Conservation (phyloP, 1,140 invertebrate species). For the Thaumatotibia leucotreta region DNA sequence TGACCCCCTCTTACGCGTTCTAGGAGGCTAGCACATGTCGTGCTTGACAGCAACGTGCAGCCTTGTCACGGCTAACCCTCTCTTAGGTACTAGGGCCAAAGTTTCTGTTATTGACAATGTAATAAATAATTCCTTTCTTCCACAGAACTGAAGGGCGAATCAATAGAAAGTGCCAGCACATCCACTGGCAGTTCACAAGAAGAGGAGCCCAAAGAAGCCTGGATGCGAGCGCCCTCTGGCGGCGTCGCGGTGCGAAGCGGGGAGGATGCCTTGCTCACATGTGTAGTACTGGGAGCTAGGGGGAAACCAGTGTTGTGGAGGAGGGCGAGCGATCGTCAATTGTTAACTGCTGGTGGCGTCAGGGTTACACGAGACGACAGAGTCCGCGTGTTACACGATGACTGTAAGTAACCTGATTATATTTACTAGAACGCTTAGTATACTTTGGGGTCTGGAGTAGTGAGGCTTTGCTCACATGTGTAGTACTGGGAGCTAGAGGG, state of each 20-base stretch:
- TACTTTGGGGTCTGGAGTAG: slow-evolving; percentile 71
- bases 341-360: slow-evolving; percentile 85
- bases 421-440: background rate
- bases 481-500: slow-evolving; percentile 81
- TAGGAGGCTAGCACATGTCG: no score
- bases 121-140: slow-evolving; percentile 21
- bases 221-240: slow-evolving; percentile 52
- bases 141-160: slow-evolving; percentile 44
- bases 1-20: no score
- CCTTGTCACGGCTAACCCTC: no score
- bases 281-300: slow-evolving; percentile 83
- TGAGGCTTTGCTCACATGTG: slow-evolving; percentile 85
- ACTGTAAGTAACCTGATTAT: slow-evolving; percentile 42
- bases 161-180: slow-evolving; percentile 40
- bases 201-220: slow-evolving; percentile 49
- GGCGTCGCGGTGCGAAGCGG: slow-evolving; percentile 75
- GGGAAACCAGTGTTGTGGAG: slow-evolving; percentile 83
- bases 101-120: background rate
- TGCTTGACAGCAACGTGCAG: no score
- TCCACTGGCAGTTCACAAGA: slow-evolving; percentile 44
- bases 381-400: slow-evolving; percentile 84
- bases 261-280: slow-evolving; percentile 86
- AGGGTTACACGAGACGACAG: slow-evolving; percentile 84
- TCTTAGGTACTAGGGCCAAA: no score
- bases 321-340: slow-evolving; percentile 81